phyloP scores from a whole-genome alignment of 92 coral and sea anemone genomes.

The Meandrina meandrites region DNA sequence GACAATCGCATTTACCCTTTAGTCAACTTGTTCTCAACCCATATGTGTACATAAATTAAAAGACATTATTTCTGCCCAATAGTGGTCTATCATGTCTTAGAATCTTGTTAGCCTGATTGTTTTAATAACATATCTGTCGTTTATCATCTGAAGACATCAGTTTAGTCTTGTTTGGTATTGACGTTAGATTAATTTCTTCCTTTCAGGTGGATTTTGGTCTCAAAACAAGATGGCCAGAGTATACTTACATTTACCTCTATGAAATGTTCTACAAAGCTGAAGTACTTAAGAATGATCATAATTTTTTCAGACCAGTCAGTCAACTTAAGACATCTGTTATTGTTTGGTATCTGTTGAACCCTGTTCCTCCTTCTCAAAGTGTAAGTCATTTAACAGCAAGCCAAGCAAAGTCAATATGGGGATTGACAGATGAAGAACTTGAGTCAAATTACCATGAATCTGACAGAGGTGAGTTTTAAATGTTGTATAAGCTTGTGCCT shows the following conservation, averaged over 20 bases:
- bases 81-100: background rate
- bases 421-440: constrained; percentile 93
- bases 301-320: constrained; percentile 99
- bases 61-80: background rate
- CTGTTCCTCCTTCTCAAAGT: constrained; percentile 95
- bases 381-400: constrained; percentile 98
- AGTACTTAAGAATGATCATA: constrained; percentile 96
- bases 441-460: constrained; percentile 90
- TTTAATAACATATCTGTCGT: background rate
- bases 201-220: constrained; percentile 94
- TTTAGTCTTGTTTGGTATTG: constrained; percentile 11
- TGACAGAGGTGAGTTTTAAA: constrained; percentile 70
- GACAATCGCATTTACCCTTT: background rate
- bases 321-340: constrained; percentile 98
- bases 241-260: constrained; percentile 91
- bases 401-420: constrained; percentile 99
- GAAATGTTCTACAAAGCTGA: constrained; percentile 99
- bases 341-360: constrained; percentile 95
- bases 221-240: constrained; percentile 90
- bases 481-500: background rate
- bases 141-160: background rate
- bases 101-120: constrained; percentile 5
- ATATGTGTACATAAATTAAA: background rate
- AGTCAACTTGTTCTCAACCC: background rate
- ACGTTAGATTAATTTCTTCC: background rate